Evolutionary conservation across 2,888 invertebrate genomes (phyloP).

Genomic region (Phymatocera aterrima): DNA sequence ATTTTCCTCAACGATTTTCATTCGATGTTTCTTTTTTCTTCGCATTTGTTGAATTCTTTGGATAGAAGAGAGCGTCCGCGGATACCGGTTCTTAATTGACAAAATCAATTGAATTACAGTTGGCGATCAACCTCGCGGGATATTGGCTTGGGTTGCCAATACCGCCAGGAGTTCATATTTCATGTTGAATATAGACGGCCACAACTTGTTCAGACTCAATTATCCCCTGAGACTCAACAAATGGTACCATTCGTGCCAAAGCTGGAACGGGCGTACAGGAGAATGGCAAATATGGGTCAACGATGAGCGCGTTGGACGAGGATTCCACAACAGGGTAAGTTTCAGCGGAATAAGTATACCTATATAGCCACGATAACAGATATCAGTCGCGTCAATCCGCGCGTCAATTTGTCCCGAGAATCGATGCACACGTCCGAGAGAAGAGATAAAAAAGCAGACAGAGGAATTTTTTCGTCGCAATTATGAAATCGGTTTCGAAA

Average conservation of each 20-base stretch:
- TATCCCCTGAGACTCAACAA: constrained; percentile 82
- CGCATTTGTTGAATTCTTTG: too few species aligned
- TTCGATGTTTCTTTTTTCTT: too few species aligned
- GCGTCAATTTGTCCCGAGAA: neutral
- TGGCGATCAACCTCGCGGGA: constrained; percentile 84
- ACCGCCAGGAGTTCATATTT: constrained; percentile 88
- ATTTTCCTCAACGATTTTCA: too few species aligned
- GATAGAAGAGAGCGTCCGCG: neutral
- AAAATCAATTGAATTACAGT: constrained; percentile 76
- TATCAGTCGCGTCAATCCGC: neutral
- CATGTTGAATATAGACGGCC: constrained; percentile 88
- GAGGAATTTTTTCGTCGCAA: too few species aligned
- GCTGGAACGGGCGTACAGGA: constrained; percentile 92
- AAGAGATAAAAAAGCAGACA: too few species aligned
- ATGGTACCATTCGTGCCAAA: constrained; percentile 92
- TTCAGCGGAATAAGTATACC: neutral
- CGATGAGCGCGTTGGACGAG: constrained; percentile 89
- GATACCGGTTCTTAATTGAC: neutral
- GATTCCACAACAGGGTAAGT: constrained; percentile 90
- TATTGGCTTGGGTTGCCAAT: constrained; percentile 88
- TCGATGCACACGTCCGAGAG: too few species aligned
- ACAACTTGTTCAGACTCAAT: constrained; percentile 87
- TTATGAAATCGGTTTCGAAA: too few species aligned
- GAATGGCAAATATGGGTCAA: constrained; percentile 95
- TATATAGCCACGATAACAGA: neutral